Base-by-base conservation (phyloP, 2,888 invertebrate genomes). In the Netelia melanura region DNA sequence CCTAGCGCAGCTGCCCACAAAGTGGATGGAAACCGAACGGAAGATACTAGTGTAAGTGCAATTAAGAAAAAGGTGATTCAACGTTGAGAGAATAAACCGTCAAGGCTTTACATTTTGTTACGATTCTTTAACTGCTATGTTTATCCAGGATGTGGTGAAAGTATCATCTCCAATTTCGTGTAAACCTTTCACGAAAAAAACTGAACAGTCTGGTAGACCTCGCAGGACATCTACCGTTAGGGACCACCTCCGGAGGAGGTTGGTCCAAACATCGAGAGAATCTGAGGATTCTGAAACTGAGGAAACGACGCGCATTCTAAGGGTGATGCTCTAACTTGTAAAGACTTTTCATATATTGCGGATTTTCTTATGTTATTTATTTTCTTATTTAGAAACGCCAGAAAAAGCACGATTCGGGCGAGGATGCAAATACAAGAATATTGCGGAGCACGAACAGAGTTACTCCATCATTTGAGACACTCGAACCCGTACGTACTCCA, bases 301-400 rank as follows among this genome's bases (percentile, higher is more conserved):
- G 25, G 17, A 17, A 61, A 56, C 43, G 5, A 82, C 23, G 61
- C 23, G 21, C 14, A 21, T 23, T 8, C 67, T 43, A 17, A 48
- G 72, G 44, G 85, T 85, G 11, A 71, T 71, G 6, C 3, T 3
- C 48, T 48, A 21, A 9, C 2, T 17, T 58, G 1, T 21, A 58
- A 58, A 23, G 23, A 58, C 9, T 58, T 58, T 58, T 21, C 2
- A 21, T 2, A 56, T 8, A 9, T 17, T 17, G 56, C 2, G 17
- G 17, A 11, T 67, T n/a, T 44, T n/a, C 6, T 10, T 23, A n/a
- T 52, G n/a, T 10, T 52, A 10, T n/a, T 38, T 72, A 21, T 58
- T 65, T 65, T 65, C 56, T 56, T 76, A 54, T 75, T 30, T 10
- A 85, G 85, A 85, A 80, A 72, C 52, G 79, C 14, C 79, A 79